phyloP scores from a whole-genome alignment of 2,888 invertebrate genomes.

The Drosophila maculinotata region DNA sequence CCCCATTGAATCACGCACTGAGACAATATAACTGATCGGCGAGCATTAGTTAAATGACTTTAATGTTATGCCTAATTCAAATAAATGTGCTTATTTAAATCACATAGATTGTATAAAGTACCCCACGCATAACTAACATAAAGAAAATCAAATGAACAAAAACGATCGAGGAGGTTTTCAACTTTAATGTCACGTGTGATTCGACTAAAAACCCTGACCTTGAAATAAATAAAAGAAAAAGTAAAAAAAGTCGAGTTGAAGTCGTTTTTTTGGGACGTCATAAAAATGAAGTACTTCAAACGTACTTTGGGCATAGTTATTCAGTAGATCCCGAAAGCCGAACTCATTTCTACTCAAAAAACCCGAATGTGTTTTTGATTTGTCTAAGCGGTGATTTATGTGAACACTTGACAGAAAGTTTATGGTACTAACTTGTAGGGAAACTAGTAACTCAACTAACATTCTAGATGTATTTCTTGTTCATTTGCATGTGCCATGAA shows the following conservation, averaged over 20 bases:
- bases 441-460: no score
- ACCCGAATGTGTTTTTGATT: constrained; percentile 60
- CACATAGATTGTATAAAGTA: constrained; percentile 30
- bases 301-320: constrained; percentile 16
- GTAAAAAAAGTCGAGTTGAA: constrained; percentile 31
- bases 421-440: neutral
- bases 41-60: constrained; percentile 36
- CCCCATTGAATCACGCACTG: constrained; percentile 37
- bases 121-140: constrained; percentile 16
- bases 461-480: constrained; percentile 32
- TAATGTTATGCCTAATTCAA: constrained; percentile 35
- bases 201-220: constrained; percentile 15
- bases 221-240: constrained; percentile 34
- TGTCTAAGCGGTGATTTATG: constrained; percentile 52
- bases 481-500: neutral
- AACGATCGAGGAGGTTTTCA: constrained; percentile 19
- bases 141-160: constrained; percentile 61
- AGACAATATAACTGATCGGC: neutral
- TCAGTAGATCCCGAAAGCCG: neutral
- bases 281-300: constrained; percentile 65
- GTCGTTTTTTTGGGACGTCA: constrained; percentile 32
- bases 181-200: constrained; percentile 58
- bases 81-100: constrained; percentile 51
- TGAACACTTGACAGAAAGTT: constrained; percentile 16
- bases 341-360: constrained; percentile 1